These are phyloP conservation scores for Autographa gamma DNA, from an alignment of 2,888 invertebrate genomes.

Conservation along the genomic window DNA sequence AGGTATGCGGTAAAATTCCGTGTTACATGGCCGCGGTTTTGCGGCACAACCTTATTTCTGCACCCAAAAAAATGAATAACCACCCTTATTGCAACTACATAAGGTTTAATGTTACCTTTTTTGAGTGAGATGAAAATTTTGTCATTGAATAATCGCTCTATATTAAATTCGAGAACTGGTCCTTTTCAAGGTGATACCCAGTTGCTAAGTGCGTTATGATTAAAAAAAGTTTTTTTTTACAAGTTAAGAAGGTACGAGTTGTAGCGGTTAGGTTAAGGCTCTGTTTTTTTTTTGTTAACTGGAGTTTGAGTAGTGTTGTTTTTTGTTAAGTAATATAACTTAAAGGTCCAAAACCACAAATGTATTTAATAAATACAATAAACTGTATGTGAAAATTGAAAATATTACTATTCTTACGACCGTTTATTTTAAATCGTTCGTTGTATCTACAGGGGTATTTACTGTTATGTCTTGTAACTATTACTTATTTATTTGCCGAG, in stretches of 20 bases:
- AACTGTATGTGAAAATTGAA: no score
- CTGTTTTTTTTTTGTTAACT: not conserved
- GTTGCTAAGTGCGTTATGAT: slow-evolving; percentile 62
- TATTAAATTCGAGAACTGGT: slow-evolving; percentile 70
- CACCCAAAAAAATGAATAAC: slow-evolving; percentile 10
- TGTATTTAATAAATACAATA: no score
- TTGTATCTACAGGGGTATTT: no score
- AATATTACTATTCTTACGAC: no score
- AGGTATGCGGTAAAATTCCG: slow-evolving; percentile 52
- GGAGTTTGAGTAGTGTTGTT: not conserved
- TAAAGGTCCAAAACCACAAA: no score
- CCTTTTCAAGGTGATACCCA: slow-evolving; percentile 71
- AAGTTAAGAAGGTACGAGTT: slow-evolving; percentile 32
- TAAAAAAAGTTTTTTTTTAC: slow-evolving; percentile 40
- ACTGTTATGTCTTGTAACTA: no score
- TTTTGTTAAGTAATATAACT: not conserved
- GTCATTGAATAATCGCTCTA: slow-evolving; percentile 69
- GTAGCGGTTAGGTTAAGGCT: slow-evolving; percentile 23
- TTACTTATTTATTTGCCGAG: no score
- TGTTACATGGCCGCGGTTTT: slow-evolving; percentile 37
- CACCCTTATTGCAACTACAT: slow-evolving; percentile 41
- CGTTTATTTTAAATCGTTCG: no score
- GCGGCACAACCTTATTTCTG: slow-evolving; percentile 13
- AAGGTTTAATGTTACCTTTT: slow-evolving; percentile 39
- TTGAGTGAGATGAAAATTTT: slow-evolving; percentile 46